Evolutionary conservation across 1,140 invertebrate genomes (phyloP), one percentile per base, ranked within the genome.

Genomic region (Drosophila paulistorum): DNA sequence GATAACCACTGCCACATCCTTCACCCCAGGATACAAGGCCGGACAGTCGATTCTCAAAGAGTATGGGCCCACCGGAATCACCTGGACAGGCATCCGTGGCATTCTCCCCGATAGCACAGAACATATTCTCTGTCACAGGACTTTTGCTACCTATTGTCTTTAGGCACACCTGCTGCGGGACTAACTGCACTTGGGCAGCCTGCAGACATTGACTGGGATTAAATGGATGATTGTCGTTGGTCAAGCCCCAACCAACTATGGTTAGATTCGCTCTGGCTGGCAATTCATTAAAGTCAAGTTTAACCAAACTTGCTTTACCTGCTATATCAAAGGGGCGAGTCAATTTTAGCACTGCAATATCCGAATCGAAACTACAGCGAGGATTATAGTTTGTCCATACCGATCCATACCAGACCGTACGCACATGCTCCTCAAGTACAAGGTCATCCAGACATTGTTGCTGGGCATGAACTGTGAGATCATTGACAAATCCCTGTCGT

Each of bases 1-100:
- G 95, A n/a, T 41, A 55, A n/a, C 77, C 74, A 9, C 51, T 58
- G 48, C 84, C 84, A 51, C 84, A 89, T 1, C 71, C 93, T 41
- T 92, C 81, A 41, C 95, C 95, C 93, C 94, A 95, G 14, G 94
- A 95, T 0, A 94, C 93, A 4, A 95, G 82, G 37, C 87, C 87
- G 9, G 55, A 76, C 0, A 63, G n/a, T 5, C 72, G 77, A 6
- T 63, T 71, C 0, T 51, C 11, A 33, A 60, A 41, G 0, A 90
- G 13, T 9, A 71, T 33, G 0, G 87, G 87, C 14, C 80, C 80
- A 20, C 87, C 87, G 3, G 87, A 90, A 35, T 90, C 87, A 0
- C 87, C 83, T 0, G 20, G 0, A 26, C 91, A 91, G 1, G 80
- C 64, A 73, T 91, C 90, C 9, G 13, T 68, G 10, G 4, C 51